Evolutionary conservation across 1,140 invertebrate species (phyloP), one percentile per base, ranked within the genome.

Genomic region (Battus philenor): DNA sequence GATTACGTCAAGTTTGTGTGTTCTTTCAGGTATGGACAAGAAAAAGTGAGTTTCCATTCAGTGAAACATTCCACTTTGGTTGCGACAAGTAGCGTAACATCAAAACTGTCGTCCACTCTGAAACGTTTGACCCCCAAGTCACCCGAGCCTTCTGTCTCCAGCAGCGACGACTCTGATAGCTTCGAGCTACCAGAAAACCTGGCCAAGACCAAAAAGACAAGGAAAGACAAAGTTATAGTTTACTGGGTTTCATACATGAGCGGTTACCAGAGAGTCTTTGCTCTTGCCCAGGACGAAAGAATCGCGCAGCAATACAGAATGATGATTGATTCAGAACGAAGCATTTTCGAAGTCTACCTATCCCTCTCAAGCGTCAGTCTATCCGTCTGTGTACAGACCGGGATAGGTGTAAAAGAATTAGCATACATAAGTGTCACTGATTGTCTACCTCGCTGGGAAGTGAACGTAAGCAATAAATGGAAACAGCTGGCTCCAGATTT

Each of bases 161-260:
- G 87, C 53, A 87, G 86, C 22, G 87, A 88, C 16, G 83, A 89
- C 47, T 87, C 88, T 0, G 88, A 89, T 44, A 86, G 78, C 52
- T 68, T 74, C 7, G 84, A 88, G 24, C 68, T 77, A 11, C 76
- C 79, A 20, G 78, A 68, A 76, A 73, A 47, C 49, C 78, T 51
- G 30, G 36, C 47, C 0, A 76, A 74, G 18, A 59, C 57, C 7
- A 79, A 79, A 45, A 89, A 86, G 47, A 81, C 87, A 44, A 75
- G 86, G 33, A 87, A 85, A 68, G 88, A 89, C 48, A 89, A 89
- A 72, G 78, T 93, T 4, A 85, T 90, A 1, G 91, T 96, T n/a
- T 94, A 93, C 60, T 96, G 94, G 93, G 90, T 94, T 18, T 94
- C 93, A 38, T 95, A 92, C 50, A 87, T 93, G 58, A 91, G 95